Evolutionary conservation across 2,888 invertebrate genomes (phyloP), one percentile per base, ranked within the genome.

Genomic region (Leptinotarsa haldemani): DNA sequence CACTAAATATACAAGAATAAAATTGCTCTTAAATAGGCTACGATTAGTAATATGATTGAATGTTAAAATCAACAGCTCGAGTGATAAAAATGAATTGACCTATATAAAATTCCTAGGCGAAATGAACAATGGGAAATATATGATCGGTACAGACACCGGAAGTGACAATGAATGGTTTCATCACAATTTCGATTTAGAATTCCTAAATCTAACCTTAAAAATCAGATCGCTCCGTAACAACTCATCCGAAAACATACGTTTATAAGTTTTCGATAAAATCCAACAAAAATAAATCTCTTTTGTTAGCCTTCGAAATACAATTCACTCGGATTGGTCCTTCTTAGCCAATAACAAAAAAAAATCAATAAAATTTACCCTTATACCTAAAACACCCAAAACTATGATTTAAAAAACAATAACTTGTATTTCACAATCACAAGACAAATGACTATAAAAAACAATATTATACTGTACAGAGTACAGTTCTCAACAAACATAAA

Each of bases 121-220:
- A 71, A 65, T 69, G 65, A 74, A 70, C 20, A 67, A 50, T 65
- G 53, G 52, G 40, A 66, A 58, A 74, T 65, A 74, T 40, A 73
- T 73, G 74, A 73, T 73, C 63, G 81, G 80, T 80, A 80, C 78
- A 81, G 75, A 77, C 76, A 79, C 74, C 82, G 80, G 80, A 82
- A 79, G 76, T 79, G 79, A 80, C 78, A 79, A 77, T 76, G 73
- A 77, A 79, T 81, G 79, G 79, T 74, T 74, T 69, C 76, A 81
- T 81, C 79, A 79, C 79, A 80, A 76, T 78, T 80, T 79, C 75
- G 75, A 78, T 78, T 78, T 74, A 73, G 74, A 75, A 73, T 76
- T 73, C 61, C 40, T 68, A 73, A 73, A 76, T 71, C 71, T 74
- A 73, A 58, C 73, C 71, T 72, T 73, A 74, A 74, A 71, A 74